phyloP scores from a whole-genome alignment of 1,140 invertebrate species.

The Ceratosolen fusciceps region DNA sequence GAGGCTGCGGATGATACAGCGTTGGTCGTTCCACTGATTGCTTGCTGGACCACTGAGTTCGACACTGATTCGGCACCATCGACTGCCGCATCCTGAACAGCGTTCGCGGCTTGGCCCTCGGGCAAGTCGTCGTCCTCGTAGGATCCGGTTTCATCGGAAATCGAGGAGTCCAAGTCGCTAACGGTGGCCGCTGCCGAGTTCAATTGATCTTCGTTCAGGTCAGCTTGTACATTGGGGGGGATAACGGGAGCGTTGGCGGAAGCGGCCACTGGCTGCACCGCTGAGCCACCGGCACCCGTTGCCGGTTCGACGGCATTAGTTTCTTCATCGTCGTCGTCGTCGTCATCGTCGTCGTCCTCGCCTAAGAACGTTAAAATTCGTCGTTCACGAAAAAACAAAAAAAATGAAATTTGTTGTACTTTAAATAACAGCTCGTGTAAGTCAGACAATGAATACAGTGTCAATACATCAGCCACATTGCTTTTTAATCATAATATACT shows the following conservation, averaged over 20 bases:
- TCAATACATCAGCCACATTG: no score
- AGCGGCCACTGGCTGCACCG: slow-evolving; percentile 54
- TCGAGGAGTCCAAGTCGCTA: slow-evolving; percentile 57
- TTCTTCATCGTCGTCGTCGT: slow-evolving; percentile 82
- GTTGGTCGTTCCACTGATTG: slow-evolving; percentile 53
- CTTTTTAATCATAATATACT: no score
- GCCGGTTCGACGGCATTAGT: slow-evolving; percentile 66
- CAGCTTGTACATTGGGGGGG: slow-evolving; percentile 61
- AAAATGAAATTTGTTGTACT: background rate
- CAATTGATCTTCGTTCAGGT: slow-evolving; percentile 60
- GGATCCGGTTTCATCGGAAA: slow-evolving; percentile 67
- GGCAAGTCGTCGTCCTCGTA: slow-evolving; percentile 75
- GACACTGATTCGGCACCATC: slow-evolving; percentile 60
- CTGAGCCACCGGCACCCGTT: slow-evolving; percentile 54
- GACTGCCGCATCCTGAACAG: slow-evolving; percentile 61
- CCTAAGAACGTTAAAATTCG: slow-evolving; percentile 52
- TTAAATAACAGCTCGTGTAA: no score
- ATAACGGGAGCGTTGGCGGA: slow-evolving; percentile 61
- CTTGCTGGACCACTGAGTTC: slow-evolving; percentile 58
- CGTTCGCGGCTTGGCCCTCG: slow-evolving; percentile 68
- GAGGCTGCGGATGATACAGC: slow-evolving; percentile 59
- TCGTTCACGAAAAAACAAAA: background rate
- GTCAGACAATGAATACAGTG: no score
- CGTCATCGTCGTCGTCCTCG: slow-evolving; percentile 81
- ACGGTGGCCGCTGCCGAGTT: slow-evolving; percentile 67